Evolutionary conservation across 1,140 invertebrate genomes (phyloP).

Genomic region (Gonatopus flavifemur): DNA sequence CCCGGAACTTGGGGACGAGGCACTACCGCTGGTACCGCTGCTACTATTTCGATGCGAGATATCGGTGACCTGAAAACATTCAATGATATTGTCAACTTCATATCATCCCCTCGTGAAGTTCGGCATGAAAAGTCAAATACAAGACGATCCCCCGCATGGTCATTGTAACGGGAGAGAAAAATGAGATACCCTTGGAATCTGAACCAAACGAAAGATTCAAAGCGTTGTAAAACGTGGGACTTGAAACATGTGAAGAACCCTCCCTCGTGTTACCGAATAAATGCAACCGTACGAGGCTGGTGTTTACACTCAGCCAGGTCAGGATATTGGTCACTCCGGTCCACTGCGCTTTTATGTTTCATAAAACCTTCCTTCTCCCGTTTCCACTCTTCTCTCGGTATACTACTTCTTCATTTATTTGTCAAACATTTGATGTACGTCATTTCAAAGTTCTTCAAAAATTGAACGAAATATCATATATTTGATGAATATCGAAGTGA

Average conservation of each 20-base stretch:
- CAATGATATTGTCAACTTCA: too few species aligned
- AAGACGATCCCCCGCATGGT: too few species aligned
- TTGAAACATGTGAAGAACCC: slow-evolving; percentile 24
- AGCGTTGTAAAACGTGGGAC: slow-evolving; percentile 17
- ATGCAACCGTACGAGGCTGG: slow-evolving; percentile 34
- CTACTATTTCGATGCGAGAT: slow-evolving; percentile 59
- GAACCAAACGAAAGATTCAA: slow-evolving; percentile 14
- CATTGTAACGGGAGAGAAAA: too few species aligned
- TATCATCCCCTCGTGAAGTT: too few species aligned
- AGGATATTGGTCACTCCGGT: slow-evolving; percentile 44
- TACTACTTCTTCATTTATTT: slow-evolving; percentile 36
- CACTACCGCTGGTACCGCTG: slow-evolving; percentile 55
- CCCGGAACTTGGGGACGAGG: slow-evolving; percentile 61
- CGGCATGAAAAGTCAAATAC: too few species aligned
- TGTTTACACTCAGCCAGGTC: slow-evolving; percentile 44
- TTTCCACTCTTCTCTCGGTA: slow-evolving; percentile 14
- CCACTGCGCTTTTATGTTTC: slow-evolving; percentile 34
- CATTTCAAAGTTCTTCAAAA: background rate
- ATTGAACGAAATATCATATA: too few species aligned
- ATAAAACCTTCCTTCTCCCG: slow-evolving; percentile 27
- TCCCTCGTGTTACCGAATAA: slow-evolving; percentile 38
- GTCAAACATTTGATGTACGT: slow-evolving; percentile 37
- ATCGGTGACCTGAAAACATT: slow-evolving; percentile 55
- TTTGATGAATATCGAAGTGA: too few species aligned
- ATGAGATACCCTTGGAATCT: slow-evolving; percentile 9